phyloP scores from a whole-genome alignment of 2,888 invertebrate genomes.

The Cataglyphis livida region DNA sequence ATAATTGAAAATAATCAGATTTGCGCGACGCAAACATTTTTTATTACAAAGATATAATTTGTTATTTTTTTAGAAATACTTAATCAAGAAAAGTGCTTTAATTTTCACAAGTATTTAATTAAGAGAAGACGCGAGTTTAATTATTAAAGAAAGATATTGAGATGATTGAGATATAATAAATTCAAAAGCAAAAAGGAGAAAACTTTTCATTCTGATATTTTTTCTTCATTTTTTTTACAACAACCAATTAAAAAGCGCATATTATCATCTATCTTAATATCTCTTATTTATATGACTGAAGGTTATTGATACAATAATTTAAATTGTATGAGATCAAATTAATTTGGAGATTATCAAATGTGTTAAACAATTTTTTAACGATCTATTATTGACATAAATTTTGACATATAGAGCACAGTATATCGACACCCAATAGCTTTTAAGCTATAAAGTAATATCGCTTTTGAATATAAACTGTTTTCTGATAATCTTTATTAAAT shows the following conservation, averaged over 20 bases:
- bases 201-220: background rate
- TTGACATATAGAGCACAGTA: background rate
- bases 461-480: background rate
- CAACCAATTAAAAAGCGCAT: too few relatives aligned
- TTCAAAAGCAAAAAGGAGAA: background rate
- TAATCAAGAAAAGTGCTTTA: background rate
- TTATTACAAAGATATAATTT: background rate
- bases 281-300: background rate
- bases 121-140: background rate
- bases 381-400: background rate
- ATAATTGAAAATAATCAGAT: slow-evolving; percentile 15
- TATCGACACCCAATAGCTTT: background rate
- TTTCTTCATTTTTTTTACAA: background rate
- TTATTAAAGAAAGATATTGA: background rate
- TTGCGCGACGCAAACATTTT: background rate
- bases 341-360: background rate
- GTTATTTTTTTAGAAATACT: background rate
- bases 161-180: background rate
- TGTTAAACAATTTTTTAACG: background rate
- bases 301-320: background rate
- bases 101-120: background rate
- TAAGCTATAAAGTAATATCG: background rate
- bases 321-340: background rate
- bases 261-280: background rate
- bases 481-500: background rate